phyloP scores from a whole-genome alignment of 2,888 invertebrate species.

The Folsomia manolachei region DNA sequence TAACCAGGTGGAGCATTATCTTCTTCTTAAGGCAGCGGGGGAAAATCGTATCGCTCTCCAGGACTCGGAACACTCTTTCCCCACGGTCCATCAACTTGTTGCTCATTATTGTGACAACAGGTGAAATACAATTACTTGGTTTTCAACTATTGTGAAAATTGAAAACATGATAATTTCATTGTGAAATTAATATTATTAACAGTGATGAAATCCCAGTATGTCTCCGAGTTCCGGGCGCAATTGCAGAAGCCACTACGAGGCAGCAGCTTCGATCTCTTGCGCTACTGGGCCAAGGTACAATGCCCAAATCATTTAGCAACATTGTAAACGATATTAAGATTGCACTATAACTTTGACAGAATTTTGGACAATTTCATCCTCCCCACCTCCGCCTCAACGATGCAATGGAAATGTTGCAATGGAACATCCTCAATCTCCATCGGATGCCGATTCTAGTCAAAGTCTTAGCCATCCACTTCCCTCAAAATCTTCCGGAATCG shows the following conservation, averaged over 20 bases:
- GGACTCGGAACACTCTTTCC: constrained; percentile 89
- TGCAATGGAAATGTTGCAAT: not conserved
- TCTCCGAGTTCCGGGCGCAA: constrained; percentile 77
- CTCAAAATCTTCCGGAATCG: constrained; percentile 47
- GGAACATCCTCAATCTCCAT: constrained; percentile 37
- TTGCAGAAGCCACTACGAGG: constrained; percentile 81
- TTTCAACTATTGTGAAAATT: not conserved
- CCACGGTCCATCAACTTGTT: constrained; percentile 86
- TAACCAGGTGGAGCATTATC: constrained; percentile 91
- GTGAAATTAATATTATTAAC: constrained; percentile 52
- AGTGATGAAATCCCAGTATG: constrained; percentile 91
- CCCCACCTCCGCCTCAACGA: not conserved
- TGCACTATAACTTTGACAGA: not conserved
- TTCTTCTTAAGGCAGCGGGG: constrained; percentile 77
- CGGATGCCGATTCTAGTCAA: constrained; percentile 44
- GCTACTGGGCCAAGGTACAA: constrained; percentile 70
- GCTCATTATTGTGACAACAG: constrained; percentile 91
- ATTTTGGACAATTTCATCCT: not conserved
- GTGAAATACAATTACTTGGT: constrained; percentile 60
- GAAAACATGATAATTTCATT: not conserved
- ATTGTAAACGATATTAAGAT: not conserved
- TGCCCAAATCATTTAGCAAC: not conserved
- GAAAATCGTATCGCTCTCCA: constrained; percentile 81
- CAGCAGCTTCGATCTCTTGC: constrained; percentile 87
- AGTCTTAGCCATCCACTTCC: constrained; percentile 35